Conservation (phyloP, 2,113 vertebrate species). For the Neogale vison region DNA sequence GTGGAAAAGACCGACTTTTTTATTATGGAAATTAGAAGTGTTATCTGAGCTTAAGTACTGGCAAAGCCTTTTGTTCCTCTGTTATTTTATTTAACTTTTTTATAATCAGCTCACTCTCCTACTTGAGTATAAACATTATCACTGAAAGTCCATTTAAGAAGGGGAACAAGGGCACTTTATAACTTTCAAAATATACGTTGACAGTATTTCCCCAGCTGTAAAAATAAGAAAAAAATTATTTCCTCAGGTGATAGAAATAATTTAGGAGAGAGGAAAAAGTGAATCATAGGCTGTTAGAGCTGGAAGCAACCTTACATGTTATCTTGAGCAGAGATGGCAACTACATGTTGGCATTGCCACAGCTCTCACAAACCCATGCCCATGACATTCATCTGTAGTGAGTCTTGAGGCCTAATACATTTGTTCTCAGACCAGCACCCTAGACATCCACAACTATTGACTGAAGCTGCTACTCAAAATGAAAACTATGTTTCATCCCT, state of each 20-base stretch:
- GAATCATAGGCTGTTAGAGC: not conserved
- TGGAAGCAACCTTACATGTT: not conserved
- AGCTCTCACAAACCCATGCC: fast-evolving
- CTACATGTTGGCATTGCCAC: not conserved
- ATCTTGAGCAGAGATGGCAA: not conserved
- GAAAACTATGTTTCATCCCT: not conserved
- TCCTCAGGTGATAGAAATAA: slow-evolving; percentile 16
- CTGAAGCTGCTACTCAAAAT: not conserved
- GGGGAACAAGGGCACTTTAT: not conserved
- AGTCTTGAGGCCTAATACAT: not conserved
- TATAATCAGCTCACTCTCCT: slow-evolving; percentile 30
- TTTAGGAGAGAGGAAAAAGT: not conserved
- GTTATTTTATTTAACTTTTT: slow-evolving; percentile 51
- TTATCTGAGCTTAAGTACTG: slow-evolving; percentile 44
- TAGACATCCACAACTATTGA: not conserved
- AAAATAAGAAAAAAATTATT: slow-evolving; percentile 60
- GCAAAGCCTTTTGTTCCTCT: slow-evolving; percentile 41
- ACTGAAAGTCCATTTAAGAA: slow-evolving; percentile 53
- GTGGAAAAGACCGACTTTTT: slow-evolving; percentile 50
- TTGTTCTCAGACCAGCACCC: not conserved
- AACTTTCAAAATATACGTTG: slow-evolving; percentile 50
- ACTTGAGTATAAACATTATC: slow-evolving; percentile 45
- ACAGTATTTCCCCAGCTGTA: slow-evolving; percentile 39
- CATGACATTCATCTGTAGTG: fast-evolving
- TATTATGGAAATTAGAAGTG: slow-evolving; percentile 55